phyloP scores from a whole-genome alignment of 2,113 vertebrate genomes.

The Rhegmatorhina hoffmannsi region DNA sequence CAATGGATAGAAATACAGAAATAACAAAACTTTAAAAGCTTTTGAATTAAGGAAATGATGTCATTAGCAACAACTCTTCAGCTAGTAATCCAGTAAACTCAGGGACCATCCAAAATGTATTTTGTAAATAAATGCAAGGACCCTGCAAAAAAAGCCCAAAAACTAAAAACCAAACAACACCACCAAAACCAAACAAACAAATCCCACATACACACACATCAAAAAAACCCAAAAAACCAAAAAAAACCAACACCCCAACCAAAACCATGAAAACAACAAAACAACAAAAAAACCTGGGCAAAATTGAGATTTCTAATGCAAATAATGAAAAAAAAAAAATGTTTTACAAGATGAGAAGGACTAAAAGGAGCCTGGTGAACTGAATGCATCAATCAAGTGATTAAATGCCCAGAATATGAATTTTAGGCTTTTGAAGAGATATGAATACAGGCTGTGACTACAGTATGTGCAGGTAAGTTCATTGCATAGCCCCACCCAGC shows the following conservation, averaged over 20 bases:
- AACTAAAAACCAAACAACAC: no score
- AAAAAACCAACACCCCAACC: neutral
- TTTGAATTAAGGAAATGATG: neutral
- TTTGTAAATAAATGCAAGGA: neutral
- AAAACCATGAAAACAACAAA: no score
- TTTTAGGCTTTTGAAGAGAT: neutral
- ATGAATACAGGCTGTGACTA: neutral
- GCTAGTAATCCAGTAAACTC: neutral
- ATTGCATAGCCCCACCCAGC: fast-evolving
- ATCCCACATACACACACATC: no score
- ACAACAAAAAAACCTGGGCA: neutral
- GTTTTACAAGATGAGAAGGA: neutral
- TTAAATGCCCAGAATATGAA: neutral
- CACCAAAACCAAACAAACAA: no score
- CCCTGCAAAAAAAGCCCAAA: neutral
- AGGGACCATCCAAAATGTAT: neutral
- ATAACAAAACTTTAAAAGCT: neutral
- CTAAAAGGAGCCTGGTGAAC: neutral
- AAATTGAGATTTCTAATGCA: neutral
- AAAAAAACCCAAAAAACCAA: no score
- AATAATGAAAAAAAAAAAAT: neutral
- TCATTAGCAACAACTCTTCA: neutral
- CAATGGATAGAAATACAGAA: neutral
- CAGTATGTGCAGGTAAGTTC: neutral
- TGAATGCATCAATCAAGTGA: neutral